These are phyloP conservation scores for Penaeus japonicus DNA, from an alignment of 1,140 invertebrate species.

Conservation along the genomic window DNA sequence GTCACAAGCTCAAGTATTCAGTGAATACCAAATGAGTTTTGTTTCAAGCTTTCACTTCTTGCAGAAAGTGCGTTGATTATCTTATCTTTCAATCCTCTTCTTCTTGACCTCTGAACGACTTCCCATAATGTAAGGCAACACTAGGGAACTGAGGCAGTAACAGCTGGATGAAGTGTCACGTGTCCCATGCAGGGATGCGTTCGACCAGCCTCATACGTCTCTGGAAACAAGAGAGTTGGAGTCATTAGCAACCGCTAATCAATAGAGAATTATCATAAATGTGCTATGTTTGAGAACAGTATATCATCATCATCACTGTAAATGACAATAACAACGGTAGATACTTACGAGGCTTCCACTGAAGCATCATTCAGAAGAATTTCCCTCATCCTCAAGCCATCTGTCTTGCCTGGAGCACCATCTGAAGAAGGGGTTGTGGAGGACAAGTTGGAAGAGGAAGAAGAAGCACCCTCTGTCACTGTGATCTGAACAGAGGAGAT, in stretches of 20 bases:
- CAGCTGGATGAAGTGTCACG: not conserved
- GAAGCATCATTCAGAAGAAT: slow-evolving; percentile 66
- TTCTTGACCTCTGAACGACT: not conserved
- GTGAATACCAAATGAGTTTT: too few relatives aligned
- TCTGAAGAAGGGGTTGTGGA: not conserved
- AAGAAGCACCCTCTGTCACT: slow-evolving; percentile 59
- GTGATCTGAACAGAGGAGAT: slow-evolving; percentile 67
- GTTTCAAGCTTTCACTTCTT: too few relatives aligned
- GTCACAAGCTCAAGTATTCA: too few relatives aligned
- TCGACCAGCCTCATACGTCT: slow-evolving; percentile 46
- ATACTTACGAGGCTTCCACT: slow-evolving; percentile 69
- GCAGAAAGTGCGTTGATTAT: not conserved
- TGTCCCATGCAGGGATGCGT: slow-evolving; percentile 15
- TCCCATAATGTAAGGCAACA: slow-evolving; percentile 32
- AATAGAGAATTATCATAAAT: not conserved
- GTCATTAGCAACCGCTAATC: not conserved
- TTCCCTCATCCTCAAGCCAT: slow-evolving; percentile 66
- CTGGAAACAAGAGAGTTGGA: not conserved
- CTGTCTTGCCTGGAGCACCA: slow-evolving; percentile 60
- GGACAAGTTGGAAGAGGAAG: slow-evolving; percentile 23
- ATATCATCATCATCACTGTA: not conserved
- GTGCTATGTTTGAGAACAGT: not conserved
- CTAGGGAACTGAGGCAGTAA: not conserved
- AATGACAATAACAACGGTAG: not conserved
- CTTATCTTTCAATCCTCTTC: slow-evolving; percentile 32